Base-by-base conservation (phyloP, 1,140 invertebrate species). In the Cataglyphis hispanica region DNA sequence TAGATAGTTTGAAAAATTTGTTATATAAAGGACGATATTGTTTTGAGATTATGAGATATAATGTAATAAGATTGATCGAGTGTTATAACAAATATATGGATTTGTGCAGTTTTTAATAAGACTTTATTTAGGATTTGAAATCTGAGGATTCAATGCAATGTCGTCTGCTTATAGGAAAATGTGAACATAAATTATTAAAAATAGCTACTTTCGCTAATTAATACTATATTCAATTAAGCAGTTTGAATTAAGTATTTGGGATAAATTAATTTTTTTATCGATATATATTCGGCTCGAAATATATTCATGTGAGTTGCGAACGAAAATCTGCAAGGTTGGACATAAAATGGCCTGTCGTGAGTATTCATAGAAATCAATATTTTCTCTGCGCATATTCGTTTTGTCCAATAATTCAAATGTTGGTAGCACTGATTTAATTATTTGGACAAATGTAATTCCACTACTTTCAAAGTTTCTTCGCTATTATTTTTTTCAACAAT, bases 341-440 rank as follows among this genome's bases (percentile, higher is more conserved):
- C 19, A 5, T 22, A 58, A 58, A 4, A 58, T 58, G n/a, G n/a
- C n/a, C 8, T 5, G 22, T 56, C n/a, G n/a, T 56, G n/a, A 56
- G n/a, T 56, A 56, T 22, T 22, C 8, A n/a, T 53, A 19, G n/a
- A 56, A 56, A 56, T 56, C 53, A 7, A 37, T 66, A 66, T 66
- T n/a, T 66, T 72, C 5, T 53, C 5, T 2, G 16, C 19, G n/a
- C 5, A 19, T 10, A 19, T 72, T 11, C 0, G 3, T 72, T 72
- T 72, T 72, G 43, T 72, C 25, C 69, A n/a, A 27, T 6, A 53
- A 19, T 31, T 72, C 2, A 10, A 72, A 2, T n/a, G 11, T 72
- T 72, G 43, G 43, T 53, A 72, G 46, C 27, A 72, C n/a, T 53
- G 27, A 53, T 13, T 19, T 53, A 16, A 34, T 72, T 53, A 53